Conservation (phyloP, 2,888 invertebrate genomes). For the Rhagium mordax region DNA sequence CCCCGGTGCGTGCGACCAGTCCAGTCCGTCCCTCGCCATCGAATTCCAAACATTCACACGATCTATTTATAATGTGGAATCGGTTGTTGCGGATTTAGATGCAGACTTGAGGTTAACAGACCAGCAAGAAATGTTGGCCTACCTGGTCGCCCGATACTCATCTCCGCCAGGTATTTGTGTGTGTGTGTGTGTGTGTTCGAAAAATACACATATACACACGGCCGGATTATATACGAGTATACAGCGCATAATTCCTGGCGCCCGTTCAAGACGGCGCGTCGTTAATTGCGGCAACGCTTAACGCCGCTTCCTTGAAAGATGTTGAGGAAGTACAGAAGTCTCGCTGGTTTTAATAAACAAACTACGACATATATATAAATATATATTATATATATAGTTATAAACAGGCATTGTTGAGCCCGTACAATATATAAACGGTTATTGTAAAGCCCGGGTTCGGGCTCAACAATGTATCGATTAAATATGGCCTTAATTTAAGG, state of each 20-base stretch:
- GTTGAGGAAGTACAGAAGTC: slow-evolving; percentile 9
- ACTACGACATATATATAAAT: not conserved
- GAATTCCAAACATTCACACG: slow-evolving; percentile 37
- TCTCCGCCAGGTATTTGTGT: slow-evolving; percentile 28
- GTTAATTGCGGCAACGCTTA: not conserved
- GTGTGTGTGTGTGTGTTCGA: slow-evolving; percentile 7
- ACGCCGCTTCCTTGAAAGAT: not conserved
- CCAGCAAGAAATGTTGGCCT: slow-evolving; percentile 7
- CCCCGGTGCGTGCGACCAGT: not conserved
- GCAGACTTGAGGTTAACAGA: slow-evolving; percentile 22
- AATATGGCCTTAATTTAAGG: too few relatives aligned
- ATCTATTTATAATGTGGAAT: slow-evolving; percentile 40
- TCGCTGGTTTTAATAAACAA: not conserved
- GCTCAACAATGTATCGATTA: too few relatives aligned
- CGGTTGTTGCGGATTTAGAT: slow-evolving; percentile 28
- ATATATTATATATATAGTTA: too few relatives aligned
- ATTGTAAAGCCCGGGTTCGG: too few relatives aligned
- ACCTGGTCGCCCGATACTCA: slow-evolving; percentile 5
- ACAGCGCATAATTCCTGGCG: slow-evolving; percentile 4
- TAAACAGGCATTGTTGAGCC: too few relatives aligned
- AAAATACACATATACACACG: slow-evolving; percentile 2
- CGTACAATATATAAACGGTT: too few relatives aligned
- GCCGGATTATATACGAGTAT: not conserved
- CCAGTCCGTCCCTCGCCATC: slow-evolving; percentile 21
- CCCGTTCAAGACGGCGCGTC: slow-evolving; percentile 9